Evolutionary conservation across 2,888 invertebrate genomes (phyloP).

Genomic region (Amblyjoppa proteus): DNA sequence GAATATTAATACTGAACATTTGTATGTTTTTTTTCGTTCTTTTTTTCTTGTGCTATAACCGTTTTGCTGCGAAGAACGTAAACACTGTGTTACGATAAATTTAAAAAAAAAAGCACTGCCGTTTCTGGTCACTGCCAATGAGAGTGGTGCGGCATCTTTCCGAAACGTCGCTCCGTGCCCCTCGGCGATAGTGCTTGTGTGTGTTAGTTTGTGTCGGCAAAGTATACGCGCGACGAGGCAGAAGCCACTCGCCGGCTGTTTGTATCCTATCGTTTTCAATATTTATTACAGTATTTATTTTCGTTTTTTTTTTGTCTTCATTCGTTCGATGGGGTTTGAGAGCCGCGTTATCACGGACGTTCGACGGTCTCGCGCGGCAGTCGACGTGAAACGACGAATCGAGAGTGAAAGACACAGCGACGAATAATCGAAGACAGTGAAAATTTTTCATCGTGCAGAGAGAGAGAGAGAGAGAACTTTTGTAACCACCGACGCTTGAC

Average conservation of each 20-base stretch:
- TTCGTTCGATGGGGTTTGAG: slow-evolving; percentile 2
- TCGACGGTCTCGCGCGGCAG: neutral
- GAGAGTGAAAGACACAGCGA: neutral
- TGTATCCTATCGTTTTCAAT: slow-evolving; percentile 14
- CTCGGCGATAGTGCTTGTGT: slow-evolving; percentile 9
- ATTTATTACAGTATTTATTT: slow-evolving; percentile 31
- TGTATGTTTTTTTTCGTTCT: neutral
- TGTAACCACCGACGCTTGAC: neutral
- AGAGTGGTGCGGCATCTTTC: slow-evolving; percentile 4
- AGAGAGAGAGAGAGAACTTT: neutral
- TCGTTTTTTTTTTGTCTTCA: slow-evolving; percentile 19
- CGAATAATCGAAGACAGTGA: neutral
- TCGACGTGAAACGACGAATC: neutral
- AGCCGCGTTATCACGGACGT: neutral
- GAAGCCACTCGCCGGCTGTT: slow-evolving; percentile 17
- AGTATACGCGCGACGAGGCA: neutral
- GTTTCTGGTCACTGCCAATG: slow-evolving; percentile 2
- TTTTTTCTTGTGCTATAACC: slow-evolving; percentile 2
- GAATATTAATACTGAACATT: neutral
- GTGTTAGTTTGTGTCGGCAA: neutral
- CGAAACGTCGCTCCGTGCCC: neutral
- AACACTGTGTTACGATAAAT: slow-evolving; percentile 4
- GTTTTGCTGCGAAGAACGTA: neutral
- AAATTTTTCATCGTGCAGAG: neutral
- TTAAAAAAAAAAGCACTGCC: slow-evolving; percentile 7